These are phyloP conservation scores for Miniopterus natalensis DNA, from an alignment of 2,113 vertebrate species.

Conservation along the genomic window DNA sequence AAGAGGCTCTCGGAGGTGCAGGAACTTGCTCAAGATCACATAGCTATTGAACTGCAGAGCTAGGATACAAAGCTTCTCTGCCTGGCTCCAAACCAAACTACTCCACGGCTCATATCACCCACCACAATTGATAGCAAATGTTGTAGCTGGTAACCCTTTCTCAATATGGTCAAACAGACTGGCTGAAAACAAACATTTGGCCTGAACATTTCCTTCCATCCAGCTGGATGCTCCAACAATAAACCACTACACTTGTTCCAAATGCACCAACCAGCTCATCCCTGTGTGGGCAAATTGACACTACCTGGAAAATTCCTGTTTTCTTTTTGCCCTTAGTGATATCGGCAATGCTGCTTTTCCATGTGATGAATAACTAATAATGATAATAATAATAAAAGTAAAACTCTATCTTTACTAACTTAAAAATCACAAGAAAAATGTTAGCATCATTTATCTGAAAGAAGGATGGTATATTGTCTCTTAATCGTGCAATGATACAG, in stretches of 20 bases:
- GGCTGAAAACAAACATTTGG: slow-evolving; percentile 70
- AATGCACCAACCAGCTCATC: neutral
- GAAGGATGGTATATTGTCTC: neutral
- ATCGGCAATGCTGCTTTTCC: neutral
- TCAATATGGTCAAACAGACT: slow-evolving; percentile 69
- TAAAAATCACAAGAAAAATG: slow-evolving; percentile 4
- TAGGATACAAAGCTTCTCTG: neutral
- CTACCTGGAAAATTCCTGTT: neutral
- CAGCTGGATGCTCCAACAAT: slow-evolving; percentile 47
- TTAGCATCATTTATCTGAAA: neutral
- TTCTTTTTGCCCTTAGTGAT: neutral
- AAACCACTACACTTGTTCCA: slow-evolving; percentile 37
- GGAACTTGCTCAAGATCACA: neutral
- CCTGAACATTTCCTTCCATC: slow-evolving; percentile 34
- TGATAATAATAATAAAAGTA: neutral
- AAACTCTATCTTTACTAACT: neutral
- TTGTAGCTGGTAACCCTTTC: slow-evolving; percentile 55
- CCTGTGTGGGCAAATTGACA: neutral
- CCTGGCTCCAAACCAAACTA: slow-evolving; percentile 41
- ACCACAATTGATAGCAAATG: slow-evolving; percentile 46
- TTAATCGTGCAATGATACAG: neutral
- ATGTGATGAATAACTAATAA: neutral
- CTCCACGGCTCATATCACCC: neutral
- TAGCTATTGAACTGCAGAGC: neutral
- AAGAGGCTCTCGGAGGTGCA: neutral